phyloP scores from a whole-genome alignment of 2,797 vertebrate species.

The Octomys mimax region DNA sequence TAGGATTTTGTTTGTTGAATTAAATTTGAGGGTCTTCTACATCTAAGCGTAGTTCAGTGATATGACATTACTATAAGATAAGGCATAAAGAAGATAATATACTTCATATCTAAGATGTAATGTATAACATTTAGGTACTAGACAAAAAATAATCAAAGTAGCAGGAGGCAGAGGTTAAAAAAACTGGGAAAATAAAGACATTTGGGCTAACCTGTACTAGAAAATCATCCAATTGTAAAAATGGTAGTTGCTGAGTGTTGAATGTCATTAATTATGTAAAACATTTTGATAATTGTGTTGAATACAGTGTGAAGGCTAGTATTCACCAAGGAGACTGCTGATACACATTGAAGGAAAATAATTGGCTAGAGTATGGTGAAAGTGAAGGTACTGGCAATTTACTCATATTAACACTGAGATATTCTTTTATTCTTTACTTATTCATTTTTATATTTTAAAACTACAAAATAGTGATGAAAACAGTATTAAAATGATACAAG shows the following conservation, averaged over 20 bases:
- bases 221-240: conserved; percentile 24
- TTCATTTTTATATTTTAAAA: no score
- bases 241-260: not conserved
- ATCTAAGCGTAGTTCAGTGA: not conserved
- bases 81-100: not conserved
- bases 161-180: not conserved
- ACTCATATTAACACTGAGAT: not conserved
- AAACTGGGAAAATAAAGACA: not conserved
- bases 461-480: no score
- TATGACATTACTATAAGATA: not conserved
- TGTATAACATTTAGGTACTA: not conserved
- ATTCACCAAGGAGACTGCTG: not conserved
- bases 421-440: not conserved
- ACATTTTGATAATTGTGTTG: not conserved
- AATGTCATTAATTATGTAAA: not conserved
- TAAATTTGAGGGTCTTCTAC: not conserved
- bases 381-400: not conserved
- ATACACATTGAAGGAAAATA: not conserved
- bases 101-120: not conserved
- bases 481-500: no score
- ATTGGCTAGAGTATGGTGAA: not conserved
- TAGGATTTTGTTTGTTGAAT: not conserved
- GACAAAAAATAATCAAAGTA: not conserved
- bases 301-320: not conserved
- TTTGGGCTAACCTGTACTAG: not conserved